These are phyloP conservation scores for Drosophila subobscura DNA, from an alignment of 1,140 invertebrate species.

Conservation along the genomic window DNA sequence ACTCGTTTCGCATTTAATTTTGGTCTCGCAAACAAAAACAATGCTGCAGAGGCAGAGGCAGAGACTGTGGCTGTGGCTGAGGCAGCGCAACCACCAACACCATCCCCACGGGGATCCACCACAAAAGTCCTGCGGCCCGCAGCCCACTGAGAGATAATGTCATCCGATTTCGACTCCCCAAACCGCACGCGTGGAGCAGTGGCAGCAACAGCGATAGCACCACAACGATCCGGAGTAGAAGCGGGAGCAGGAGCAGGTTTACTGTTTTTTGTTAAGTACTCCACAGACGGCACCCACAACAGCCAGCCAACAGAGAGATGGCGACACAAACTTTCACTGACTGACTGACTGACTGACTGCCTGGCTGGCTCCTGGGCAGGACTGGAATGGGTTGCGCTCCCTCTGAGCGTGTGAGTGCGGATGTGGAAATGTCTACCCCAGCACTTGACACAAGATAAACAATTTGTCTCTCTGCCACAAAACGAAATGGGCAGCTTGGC, in stretches of 20 bases:
- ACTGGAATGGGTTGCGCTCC: not conserved
- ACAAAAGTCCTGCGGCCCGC: slow-evolving; percentile 38
- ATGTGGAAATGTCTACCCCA: slow-evolving; percentile 18
- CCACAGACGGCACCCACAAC: slow-evolving; percentile 62
- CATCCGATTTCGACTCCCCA: slow-evolving; percentile 66
- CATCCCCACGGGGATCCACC: slow-evolving; percentile 2
- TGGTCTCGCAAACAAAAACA: slow-evolving; percentile 36
- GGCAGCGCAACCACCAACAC: not conserved
- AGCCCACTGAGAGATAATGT: slow-evolving; percentile 60
- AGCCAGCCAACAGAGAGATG: slow-evolving; percentile 23
- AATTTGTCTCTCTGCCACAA: slow-evolving; percentile 72
- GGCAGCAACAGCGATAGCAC: not conserved
- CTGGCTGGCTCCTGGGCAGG: slow-evolving; percentile 4
- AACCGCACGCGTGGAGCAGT: slow-evolving; percentile 40
- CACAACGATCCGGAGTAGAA: slow-evolving; percentile 15
- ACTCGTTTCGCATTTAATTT: slow-evolving; percentile 74
- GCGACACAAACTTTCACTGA: slow-evolving; percentile 60
- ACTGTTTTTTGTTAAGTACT: slow-evolving; percentile 64
- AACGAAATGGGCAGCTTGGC: slow-evolving; percentile 74
- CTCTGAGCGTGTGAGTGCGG: not conserved
- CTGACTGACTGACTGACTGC: slow-evolving; percentile 20
- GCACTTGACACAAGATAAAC: slow-evolving; percentile 80
- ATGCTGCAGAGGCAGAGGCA: not conserved
- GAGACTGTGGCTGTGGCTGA: too few species aligned
- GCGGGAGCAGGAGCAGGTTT: too few species aligned